Percentiles rank a stretch among this genome's conserved stretches.
These are phyloP conservation scores for Caerostris darwini DNA, from an alignment of 1,140 invertebrate species.

Conservation along the genomic window DNA sequence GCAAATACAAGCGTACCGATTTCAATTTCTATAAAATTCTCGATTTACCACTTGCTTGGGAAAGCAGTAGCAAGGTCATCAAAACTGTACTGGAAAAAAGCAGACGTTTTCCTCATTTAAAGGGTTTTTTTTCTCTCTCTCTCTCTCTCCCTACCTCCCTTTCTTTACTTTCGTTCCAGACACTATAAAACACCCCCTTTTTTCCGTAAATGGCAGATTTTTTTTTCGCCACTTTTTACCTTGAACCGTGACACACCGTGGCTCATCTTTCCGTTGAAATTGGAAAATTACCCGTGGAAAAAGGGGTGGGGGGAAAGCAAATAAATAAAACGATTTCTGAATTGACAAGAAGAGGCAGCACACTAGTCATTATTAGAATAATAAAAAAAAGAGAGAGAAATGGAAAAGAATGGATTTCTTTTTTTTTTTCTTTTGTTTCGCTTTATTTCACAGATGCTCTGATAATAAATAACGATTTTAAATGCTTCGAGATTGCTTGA, in stretches of 20 bases:
- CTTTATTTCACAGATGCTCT: not conserved
- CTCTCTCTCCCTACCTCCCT: too few species aligned
- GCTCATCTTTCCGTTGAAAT: slow-evolving; percentile 39
- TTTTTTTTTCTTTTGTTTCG: not conserved
- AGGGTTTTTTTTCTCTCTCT: not conserved
- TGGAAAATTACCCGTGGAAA: slow-evolving; percentile 42
- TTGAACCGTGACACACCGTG: slow-evolving; percentile 31
- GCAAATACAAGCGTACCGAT: not conserved
- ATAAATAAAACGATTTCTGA: slow-evolving; percentile 37
- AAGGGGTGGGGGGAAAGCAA: not conserved
- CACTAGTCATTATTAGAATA: not conserved
- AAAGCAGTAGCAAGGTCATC: slow-evolving; percentile 42
- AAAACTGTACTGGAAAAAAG: not conserved
- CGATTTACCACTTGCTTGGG: slow-evolving; percentile 30
- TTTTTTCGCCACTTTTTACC: slow-evolving; percentile 22
- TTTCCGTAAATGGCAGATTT: slow-evolving; percentile 31
- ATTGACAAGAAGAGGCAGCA: slow-evolving; percentile 7
- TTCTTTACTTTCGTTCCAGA: slow-evolving; percentile 1
- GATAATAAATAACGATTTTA: not conserved
- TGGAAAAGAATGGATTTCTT: not conserved
- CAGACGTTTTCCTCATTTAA: slow-evolving; percentile 39
- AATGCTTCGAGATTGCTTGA: not conserved
- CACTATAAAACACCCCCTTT: slow-evolving; percentile 42
- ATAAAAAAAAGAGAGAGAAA: not conserved
- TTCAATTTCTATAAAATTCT: slow-evolving; percentile 28